phyloP scores from a whole-genome alignment of 1,140 invertebrate species.

The Drosophila biarmipes region DNA sequence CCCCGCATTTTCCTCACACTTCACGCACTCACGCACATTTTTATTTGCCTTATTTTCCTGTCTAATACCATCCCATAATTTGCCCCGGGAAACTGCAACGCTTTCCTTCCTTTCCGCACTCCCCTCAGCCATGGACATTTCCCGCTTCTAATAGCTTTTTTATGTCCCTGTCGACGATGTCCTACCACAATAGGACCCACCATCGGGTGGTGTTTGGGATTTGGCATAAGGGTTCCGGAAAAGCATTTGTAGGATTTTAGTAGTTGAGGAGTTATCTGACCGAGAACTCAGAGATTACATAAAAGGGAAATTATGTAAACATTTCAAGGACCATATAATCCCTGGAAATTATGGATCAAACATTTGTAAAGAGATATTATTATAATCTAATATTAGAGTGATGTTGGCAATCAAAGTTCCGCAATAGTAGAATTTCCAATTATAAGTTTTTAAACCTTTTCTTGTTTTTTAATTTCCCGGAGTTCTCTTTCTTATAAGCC shows the following conservation, averaged over 20 bases:
- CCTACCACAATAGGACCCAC: conserved; percentile 59
- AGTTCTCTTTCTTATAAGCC: no score
- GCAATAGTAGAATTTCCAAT: no score
- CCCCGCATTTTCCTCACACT: conserved; percentile 36
- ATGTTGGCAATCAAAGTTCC: no score
- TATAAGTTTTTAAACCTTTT: neutral
- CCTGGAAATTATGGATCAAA: no score
- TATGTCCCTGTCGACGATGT: conserved; percentile 56
- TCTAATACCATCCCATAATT: conserved; percentile 50
- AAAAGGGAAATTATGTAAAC: neutral
- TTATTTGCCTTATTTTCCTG: conserved; percentile 48
- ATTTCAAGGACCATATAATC: neutral
- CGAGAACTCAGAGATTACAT: neutral
- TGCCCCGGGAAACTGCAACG: conserved; percentile 61
- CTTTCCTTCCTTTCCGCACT: conserved; percentile 25
- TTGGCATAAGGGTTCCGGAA: conserved; percentile 13
- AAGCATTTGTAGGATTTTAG: conserved; percentile 18
- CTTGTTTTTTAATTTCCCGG: neutral
- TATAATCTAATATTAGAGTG: no score
- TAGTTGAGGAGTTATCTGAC: neutral
- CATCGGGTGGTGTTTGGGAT: conserved; percentile 17
- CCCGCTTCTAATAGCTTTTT: conserved; percentile 65
- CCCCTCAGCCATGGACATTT: conserved; percentile 17
- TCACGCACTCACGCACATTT: conserved; percentile 59
- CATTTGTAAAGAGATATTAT: no score